phyloP scores from a whole-genome alignment of 2,888 invertebrate genomes.

The Gari tellinella region DNA sequence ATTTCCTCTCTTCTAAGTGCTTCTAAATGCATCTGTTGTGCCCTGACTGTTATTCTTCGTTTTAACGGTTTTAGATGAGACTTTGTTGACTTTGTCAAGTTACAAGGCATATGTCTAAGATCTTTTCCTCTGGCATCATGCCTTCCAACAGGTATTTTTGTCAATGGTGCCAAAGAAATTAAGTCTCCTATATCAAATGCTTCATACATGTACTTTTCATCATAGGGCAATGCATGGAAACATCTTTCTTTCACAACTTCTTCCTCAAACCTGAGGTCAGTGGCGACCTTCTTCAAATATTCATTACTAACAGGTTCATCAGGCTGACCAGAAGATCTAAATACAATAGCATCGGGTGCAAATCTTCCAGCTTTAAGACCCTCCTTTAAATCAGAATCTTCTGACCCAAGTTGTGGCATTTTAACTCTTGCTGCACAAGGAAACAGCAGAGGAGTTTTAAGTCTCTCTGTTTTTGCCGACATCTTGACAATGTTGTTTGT shows the following conservation, averaged over 20 bases:
- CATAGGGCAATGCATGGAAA: slow-evolving; percentile 81
- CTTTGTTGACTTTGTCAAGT: slow-evolving; percentile 69
- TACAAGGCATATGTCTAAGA: slow-evolving; percentile 77
- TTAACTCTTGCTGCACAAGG: slow-evolving; percentile 79
- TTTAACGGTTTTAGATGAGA: slow-evolving; percentile 75
- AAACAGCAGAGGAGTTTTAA: slow-evolving; percentile 71
- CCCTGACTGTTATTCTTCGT: slow-evolving; percentile 71
- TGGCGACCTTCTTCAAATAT: slow-evolving; percentile 77
- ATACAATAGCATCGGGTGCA: slow-evolving; percentile 61
- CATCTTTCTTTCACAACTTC: slow-evolving; percentile 82
- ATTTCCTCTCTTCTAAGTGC: slow-evolving; percentile 62
- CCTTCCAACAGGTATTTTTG: slow-evolving; percentile 68
- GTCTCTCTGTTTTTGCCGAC: slow-evolving; percentile 47
- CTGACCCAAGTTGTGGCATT: slow-evolving; percentile 77
- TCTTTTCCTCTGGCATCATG: slow-evolving; percentile 74
- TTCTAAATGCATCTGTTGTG: slow-evolving; percentile 74
- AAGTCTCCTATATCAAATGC: slow-evolving; percentile 76
- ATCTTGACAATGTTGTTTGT: slow-evolving; percentile 10
- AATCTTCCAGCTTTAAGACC: slow-evolving; percentile 44
- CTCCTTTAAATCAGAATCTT: slow-evolving; percentile 67
- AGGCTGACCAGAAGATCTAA: slow-evolving; percentile 41
- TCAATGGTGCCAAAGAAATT: slow-evolving; percentile 62
- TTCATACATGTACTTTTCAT: slow-evolving; percentile 79
- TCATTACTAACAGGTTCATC: slow-evolving; percentile 68
- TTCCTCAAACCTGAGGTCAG: slow-evolving; percentile 79